phyloP scores from a whole-genome alignment of 2,113 vertebrate species.

The Tetraodon nigroviridis region DNA sequence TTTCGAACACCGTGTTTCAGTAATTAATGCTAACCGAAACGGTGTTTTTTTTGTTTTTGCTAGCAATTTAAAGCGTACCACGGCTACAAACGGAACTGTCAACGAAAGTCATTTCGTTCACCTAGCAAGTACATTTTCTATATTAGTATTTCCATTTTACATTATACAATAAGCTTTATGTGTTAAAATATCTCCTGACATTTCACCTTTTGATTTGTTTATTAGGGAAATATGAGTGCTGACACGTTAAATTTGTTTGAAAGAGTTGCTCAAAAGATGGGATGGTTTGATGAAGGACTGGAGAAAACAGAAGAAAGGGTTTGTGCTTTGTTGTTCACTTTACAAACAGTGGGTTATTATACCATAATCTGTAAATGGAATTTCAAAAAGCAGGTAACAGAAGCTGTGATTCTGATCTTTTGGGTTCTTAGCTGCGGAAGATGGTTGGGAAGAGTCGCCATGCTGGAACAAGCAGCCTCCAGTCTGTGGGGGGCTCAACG shows the following conservation, averaged over 20 bases:
- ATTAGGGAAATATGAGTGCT: conserved; percentile 52
- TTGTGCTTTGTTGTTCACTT: conserved; percentile 1
- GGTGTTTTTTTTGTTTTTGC: neutral
- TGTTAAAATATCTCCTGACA: too few species aligned
- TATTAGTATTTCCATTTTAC: too few species aligned
- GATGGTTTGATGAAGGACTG: conserved; percentile 56
- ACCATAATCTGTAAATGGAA: too few species aligned
- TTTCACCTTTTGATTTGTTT: neutral
- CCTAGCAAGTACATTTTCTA: too few species aligned
- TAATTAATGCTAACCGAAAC: neutral
- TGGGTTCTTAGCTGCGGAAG: conserved; percentile 43
- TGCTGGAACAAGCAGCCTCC: conserved; percentile 24
- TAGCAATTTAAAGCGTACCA: too few species aligned
- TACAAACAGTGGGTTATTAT: too few species aligned
- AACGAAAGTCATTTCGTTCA: too few species aligned
- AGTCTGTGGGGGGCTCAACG: neutral
- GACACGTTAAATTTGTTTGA: conserved; percentile 54
- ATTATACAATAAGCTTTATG: too few species aligned
- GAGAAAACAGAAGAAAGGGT: conserved; percentile 62
- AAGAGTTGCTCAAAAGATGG: conserved; percentile 64
- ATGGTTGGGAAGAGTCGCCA: conserved; percentile 52
- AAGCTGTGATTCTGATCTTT: neutral
- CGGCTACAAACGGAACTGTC: too few species aligned
- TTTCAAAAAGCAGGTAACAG: too few species aligned
- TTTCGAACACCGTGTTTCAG: fast-evolving